These are phyloP conservation scores for Rissa tridactyla DNA, from an alignment of 2,113 vertebrate species.

Conservation along the genomic window DNA sequence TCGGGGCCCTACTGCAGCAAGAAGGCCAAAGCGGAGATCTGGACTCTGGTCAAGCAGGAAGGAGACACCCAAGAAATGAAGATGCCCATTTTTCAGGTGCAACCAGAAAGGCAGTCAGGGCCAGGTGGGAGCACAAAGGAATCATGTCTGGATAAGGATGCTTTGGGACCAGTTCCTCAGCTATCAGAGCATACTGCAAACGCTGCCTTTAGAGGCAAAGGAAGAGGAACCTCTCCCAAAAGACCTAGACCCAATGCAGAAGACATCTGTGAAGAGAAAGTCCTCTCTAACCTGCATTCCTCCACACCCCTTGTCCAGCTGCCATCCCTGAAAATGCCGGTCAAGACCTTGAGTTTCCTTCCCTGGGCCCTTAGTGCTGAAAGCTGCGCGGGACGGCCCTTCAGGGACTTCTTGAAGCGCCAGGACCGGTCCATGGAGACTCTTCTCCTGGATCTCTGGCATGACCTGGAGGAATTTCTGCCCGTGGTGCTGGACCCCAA, in stretches of 20 bases:
- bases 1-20: constrained; percentile 63
- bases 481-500: constrained; percentile 8
- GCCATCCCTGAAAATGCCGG: background rate
- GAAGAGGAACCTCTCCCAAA: background rate
- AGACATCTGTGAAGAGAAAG: background rate
- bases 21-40: constrained; percentile 64
- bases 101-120: background rate
- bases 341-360: constrained; percentile 44
- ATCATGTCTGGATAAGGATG: background rate
- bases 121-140: background rate
- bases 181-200: background rate
- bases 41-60: constrained; percentile 4
- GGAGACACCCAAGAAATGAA: background rate
- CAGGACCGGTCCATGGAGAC: background rate
- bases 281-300: background rate
- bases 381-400: constrained; percentile 63
- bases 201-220: background rate
- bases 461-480: constrained; percentile 70
- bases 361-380: constrained; percentile 73
- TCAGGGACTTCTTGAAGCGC: constrained; percentile 56
- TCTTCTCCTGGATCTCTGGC: constrained; percentile 71
- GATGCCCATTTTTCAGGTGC: background rate
- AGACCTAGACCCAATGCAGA: background rate
- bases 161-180: background rate
- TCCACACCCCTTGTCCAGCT: constrained; percentile 18